Percentiles rank a stretch among this genome's conserved stretches.
These are phyloP conservation scores for Peromyscus leucopus DNA, from an alignment of 2,113 vertebrate genomes.

Conservation along the genomic window DNA sequence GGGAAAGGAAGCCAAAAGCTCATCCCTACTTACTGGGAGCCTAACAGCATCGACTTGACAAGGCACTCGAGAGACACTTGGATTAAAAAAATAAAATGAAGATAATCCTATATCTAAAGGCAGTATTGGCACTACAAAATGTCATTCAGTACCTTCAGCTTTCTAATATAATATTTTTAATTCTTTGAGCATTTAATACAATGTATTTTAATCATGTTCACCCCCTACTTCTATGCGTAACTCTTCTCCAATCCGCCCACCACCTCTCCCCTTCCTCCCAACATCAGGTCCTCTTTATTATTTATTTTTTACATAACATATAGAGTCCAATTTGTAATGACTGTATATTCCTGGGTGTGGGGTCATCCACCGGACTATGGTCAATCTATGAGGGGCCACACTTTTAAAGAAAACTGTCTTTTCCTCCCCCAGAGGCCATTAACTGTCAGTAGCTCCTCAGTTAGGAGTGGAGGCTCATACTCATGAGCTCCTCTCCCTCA, in stretches of 20 bases:
- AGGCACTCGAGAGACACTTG: slow-evolving; percentile 23
- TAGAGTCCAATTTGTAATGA: neutral
- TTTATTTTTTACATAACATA: neutral
- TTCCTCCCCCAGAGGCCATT: neutral
- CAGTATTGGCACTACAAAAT: neutral
- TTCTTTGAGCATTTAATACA: neutral
- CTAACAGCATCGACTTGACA: neutral
- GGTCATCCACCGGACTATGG: neutral
- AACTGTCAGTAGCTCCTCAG: neutral
- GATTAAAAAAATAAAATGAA: slow-evolving; percentile 1
- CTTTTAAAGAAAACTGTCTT: neutral
- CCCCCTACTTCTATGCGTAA: neutral
- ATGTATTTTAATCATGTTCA: neutral
- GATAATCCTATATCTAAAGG: slow-evolving; percentile 19
- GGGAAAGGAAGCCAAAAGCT: neutral
- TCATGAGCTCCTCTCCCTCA: no score
- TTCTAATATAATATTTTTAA: neutral
- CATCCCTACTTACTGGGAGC: neutral
- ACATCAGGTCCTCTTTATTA: neutral
- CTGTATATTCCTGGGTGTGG: neutral
- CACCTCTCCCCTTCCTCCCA: neutral
- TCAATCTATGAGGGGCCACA: neutral
- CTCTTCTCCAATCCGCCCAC: neutral
- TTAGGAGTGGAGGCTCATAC: neutral
- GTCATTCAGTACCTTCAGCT: neutral